These are phyloP conservation scores for Spodoptera frugiperda DNA, from an alignment of 1,140 invertebrate genomes.

Conservation along the genomic window DNA sequence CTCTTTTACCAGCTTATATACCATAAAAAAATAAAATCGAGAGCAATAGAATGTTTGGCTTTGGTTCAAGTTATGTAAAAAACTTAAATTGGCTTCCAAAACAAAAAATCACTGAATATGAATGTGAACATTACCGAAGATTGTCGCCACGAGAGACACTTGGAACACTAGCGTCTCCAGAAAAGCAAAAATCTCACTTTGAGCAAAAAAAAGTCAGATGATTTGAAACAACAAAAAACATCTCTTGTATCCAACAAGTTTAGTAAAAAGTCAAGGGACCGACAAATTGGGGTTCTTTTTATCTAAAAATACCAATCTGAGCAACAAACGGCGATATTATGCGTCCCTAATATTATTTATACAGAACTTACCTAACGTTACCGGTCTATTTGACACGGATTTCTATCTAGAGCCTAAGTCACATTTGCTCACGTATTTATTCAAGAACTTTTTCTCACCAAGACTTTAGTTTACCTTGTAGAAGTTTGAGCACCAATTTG, in stretches of 20 bases:
- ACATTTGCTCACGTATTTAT: not conserved
- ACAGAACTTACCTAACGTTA: not conserved
- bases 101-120: too few relatives aligned
- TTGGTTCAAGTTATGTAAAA: too few relatives aligned
- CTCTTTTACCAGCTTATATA: too few relatives aligned
- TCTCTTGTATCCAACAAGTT: not conserved
- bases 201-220: not conserved
- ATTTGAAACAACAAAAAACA: not conserved
- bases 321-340: constrained; percentile 18
- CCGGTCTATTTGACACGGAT: not conserved
- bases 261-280: not conserved
- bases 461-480: not conserved
- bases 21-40: too few relatives aligned
- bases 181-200: not conserved
- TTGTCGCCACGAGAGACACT: too few relatives aligned
- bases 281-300: constrained; percentile 4
- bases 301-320: constrained; percentile 4
- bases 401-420: not conserved
- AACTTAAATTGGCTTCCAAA: too few relatives aligned
- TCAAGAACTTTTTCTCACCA: not conserved
- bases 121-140: too few relatives aligned
- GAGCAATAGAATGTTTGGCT: too few relatives aligned
- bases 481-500: not conserved
- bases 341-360: constrained; percentile 2
- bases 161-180: too few relatives aligned